A percentile compares a stretch with the other conserved stretches of the same genome.
Evolutionary conservation across 35 echinoderm and acorn worm genomes (phyloP).

Genomic region (Stichopus chloronotus): DNA sequence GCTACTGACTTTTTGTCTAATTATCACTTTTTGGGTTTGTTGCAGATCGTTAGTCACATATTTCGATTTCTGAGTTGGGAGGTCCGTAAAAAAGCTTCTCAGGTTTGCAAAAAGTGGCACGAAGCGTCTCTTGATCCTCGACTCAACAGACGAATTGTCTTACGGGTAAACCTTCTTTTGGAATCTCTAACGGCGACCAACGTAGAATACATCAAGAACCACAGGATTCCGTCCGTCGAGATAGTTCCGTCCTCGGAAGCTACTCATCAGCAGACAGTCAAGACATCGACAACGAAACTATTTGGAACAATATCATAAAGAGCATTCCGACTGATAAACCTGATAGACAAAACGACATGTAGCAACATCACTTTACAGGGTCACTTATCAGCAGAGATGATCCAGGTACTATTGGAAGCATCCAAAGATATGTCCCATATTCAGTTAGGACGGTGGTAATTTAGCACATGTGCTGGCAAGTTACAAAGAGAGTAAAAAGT

Average conservation of each 20-base stretch:
- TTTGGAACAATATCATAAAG: neutral
- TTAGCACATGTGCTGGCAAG: neutral
- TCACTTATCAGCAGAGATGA: neutral
- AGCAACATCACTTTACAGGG: neutral
- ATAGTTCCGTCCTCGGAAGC: neutral
- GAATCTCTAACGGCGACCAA: neutral
- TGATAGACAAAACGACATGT: neutral
- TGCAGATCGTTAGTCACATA: neutral
- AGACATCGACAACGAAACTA: neutral
- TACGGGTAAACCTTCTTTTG: neutral
- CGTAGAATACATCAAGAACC: neutral
- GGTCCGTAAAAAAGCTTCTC: conserved; percentile 1
- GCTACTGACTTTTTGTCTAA: too few species aligned
- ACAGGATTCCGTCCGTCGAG: neutral
- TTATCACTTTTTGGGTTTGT: neutral
- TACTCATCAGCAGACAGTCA: too few species aligned
- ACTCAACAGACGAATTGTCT: neutral
- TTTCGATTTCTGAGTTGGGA: neutral
- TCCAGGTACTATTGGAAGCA: neutral
- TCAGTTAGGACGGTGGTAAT: neutral
- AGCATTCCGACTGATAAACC: neutral
- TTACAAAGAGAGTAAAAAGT: neutral
- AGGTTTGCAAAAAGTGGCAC: neutral
- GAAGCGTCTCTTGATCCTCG: neutral
- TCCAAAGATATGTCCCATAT: neutral